phyloP scores from a whole-genome alignment of 2,113 vertebrate species.

The Ailurus styani region DNA sequence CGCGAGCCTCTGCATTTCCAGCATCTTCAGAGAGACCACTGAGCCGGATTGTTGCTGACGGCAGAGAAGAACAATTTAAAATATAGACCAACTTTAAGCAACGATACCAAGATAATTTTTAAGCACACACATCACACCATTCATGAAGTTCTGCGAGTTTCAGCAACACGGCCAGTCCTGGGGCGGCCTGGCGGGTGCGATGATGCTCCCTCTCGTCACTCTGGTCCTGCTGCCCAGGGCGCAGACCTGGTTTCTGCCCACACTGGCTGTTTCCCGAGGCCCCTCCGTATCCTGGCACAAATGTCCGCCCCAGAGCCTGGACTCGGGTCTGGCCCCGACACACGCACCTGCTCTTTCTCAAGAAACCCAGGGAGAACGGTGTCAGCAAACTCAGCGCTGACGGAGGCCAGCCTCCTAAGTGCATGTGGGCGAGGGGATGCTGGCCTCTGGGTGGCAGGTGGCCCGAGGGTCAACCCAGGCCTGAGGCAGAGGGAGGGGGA shows the following conservation, averaged over 20 bases:
- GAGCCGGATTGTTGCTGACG: not conserved
- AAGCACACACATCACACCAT: no score
- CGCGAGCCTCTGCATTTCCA: not conserved
- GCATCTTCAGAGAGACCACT: no score
- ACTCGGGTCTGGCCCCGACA: not conserved
- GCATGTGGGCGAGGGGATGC: not conserved
- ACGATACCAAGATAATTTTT: not conserved
- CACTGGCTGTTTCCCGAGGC: not conserved
- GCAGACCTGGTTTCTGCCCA: not conserved
- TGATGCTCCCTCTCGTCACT: no score
- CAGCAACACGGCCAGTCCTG: not conserved
- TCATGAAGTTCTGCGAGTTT: fast-evolving
- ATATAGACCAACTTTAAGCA: no score
- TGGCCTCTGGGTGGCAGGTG: not conserved
- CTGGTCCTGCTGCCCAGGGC: fast-evolving
- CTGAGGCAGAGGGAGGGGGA: fast-evolving
- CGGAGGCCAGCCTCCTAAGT: not conserved
- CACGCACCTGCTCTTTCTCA: fast-evolving
- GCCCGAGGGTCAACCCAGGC: not conserved
- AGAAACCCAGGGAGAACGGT: not conserved
- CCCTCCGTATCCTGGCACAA: not conserved
- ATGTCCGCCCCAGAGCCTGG: no score
- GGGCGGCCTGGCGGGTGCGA: fast-evolving
- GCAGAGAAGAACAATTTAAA: not conserved
- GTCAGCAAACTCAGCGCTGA: not conserved